These are phyloP conservation scores for Melipona beecheii DNA, from an alignment of 2,888 invertebrate genomes.

Conservation along the genomic window DNA sequence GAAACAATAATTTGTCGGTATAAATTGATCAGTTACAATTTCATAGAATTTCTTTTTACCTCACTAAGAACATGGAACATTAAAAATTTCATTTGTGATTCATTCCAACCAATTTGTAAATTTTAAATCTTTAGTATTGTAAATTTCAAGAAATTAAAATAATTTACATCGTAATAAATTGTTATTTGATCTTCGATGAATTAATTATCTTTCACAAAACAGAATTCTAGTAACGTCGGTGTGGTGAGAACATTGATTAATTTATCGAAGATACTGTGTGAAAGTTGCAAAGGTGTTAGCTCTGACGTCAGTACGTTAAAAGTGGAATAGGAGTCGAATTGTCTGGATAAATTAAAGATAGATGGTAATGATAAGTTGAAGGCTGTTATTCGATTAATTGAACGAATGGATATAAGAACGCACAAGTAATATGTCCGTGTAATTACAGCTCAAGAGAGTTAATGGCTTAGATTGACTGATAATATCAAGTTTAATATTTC, in stretches of 20 bases:
- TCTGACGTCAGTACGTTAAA: not conserved
- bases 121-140: no score
- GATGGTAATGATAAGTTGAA: not conserved
- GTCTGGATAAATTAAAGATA: not conserved
- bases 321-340: not conserved
- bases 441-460: not conserved
- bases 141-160: no score
- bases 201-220: accelerated
- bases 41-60: no score
- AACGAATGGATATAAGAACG: not conserved
- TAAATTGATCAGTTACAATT: no score
- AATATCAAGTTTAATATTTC: not conserved
- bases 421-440: no score
- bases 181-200: no score
- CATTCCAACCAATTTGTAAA: no score
- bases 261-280: not conserved
- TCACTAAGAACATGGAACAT: no score
- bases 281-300: not conserved
- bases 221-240: not conserved
- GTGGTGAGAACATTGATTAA: not conserved
- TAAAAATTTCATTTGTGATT: no score
- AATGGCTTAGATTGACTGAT: not conserved
- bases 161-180: no score
- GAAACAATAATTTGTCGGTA: no score
- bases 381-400: not conserved